phyloP scores from a whole-genome alignment of 2,797 vertebrate species.

The Otolemur crassicaudatus region DNA sequence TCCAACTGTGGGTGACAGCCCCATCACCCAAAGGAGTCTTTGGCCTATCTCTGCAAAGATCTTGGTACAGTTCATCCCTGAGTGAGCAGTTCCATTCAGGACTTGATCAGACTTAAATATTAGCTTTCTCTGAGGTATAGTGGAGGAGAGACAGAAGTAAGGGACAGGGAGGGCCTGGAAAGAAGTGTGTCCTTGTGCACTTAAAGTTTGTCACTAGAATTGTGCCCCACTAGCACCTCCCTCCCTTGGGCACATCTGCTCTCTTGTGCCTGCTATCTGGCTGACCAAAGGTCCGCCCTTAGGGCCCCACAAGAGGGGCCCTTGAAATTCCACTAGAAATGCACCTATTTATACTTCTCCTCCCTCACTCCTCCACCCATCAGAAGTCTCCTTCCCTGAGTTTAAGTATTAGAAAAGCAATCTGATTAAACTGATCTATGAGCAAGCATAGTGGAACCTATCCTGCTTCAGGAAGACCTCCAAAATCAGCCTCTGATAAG shows the following conservation, averaged over 20 bases:
- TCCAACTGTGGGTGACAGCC: background rate
- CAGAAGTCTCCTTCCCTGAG: background rate
- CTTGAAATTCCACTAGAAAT: background rate
- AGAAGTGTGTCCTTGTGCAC: background rate
- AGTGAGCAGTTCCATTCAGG: background rate
- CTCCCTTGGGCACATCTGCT: background rate
- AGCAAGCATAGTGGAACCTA: background rate
- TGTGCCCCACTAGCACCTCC: background rate
- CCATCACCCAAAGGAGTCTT: background rate
- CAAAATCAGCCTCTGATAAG: background rate
- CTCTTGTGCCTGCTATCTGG: background rate
- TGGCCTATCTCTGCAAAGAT: background rate
- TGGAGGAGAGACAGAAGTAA: background rate
- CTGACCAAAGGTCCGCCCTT: background rate
- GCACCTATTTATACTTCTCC: background rate
- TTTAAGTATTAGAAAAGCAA: slow-evolving; percentile 9
- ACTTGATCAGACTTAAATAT: background rate
- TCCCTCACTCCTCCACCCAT: background rate
- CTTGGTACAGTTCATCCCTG: background rate
- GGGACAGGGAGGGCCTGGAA: background rate
- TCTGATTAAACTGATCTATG: background rate
- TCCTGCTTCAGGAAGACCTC: background rate
- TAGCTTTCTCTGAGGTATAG: background rate
- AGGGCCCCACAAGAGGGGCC: background rate
- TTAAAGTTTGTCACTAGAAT: background rate